Evolutionary conservation across 2,888 invertebrate species (phyloP).

Genomic region (Epistrophe eligans): DNA sequence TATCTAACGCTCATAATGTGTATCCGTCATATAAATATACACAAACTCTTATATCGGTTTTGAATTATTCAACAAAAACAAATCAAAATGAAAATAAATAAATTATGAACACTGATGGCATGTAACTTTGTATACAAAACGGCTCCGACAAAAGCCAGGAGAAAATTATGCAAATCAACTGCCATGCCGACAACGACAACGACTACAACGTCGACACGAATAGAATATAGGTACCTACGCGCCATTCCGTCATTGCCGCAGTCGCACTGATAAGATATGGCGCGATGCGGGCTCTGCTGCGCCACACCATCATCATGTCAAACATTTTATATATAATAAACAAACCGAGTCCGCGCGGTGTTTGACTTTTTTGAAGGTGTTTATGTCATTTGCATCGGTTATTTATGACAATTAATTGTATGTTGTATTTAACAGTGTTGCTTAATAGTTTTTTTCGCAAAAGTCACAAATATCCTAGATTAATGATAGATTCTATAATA

Average conservation of each 20-base stretch:
- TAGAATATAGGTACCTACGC: conserved; percentile 21
- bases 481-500: not conserved
- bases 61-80: conserved; percentile 72
- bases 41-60: conserved; percentile 51
- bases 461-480: not conserved
- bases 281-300: conserved; percentile 65
- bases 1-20: conserved; percentile 54
- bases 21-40: conserved; percentile 11
- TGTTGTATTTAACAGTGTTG: conserved; percentile 32
- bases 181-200: conserved; percentile 14
- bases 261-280: conserved; percentile 34
- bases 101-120: conserved; percentile 71
- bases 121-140: conserved; percentile 62
- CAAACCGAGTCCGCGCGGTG: conserved; percentile 12
- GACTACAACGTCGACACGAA: conserved; percentile 32
- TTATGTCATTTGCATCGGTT: conserved; percentile 55
- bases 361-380: conserved; percentile 57
- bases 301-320: conserved; percentile 47
- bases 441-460: not conserved
- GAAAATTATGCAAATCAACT: conserved; percentile 69
- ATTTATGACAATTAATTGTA: conserved; percentile 69
- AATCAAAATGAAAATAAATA: conserved; percentile 56
- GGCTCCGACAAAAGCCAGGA: conserved; percentile 56
- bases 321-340: not conserved
- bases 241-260: conserved; percentile 52